Percentiles rank a stretch among this genome's conserved stretches.
phyloP scores from a whole-genome alignment of 1,140 invertebrate species.

The Steinernema khuongi region DNA sequence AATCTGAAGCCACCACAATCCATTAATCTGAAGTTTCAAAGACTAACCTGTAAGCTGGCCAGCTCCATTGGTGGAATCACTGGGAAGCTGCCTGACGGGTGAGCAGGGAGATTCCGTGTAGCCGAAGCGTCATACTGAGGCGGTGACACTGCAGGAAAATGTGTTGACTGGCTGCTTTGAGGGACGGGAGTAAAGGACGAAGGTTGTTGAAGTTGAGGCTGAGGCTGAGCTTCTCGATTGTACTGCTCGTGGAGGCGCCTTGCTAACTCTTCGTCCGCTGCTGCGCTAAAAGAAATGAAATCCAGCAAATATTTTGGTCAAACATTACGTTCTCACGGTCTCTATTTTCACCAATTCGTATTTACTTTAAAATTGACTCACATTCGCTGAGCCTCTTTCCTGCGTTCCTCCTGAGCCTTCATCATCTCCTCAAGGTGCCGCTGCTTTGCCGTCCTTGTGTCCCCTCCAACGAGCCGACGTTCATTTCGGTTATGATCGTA shows the following conservation, averaged over 20 bases:
- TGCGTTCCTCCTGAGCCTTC: background rate
- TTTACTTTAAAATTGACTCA: background rate
- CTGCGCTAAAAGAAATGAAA: background rate
- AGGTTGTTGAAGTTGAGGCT: background rate
- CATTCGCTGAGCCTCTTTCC: background rate
- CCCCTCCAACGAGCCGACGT: background rate
- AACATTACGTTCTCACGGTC: background rate
- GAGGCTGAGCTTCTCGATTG: background rate
- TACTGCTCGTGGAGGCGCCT: background rate
- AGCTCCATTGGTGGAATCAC: background rate
- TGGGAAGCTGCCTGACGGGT: background rate
- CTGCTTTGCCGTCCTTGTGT: conserved; percentile 2
- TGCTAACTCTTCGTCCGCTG: background rate
- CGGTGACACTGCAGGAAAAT: background rate
- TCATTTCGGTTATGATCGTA: background rate
- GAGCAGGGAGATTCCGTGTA: background rate
- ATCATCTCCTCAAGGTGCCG: background rate
- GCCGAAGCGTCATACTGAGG: background rate
- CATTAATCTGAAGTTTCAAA: background rate
- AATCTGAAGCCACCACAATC: background rate
- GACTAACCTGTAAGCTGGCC: background rate
- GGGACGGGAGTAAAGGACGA: background rate
- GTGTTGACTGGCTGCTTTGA: background rate
- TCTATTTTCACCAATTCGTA: background rate
- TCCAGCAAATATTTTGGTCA: background rate